Evolutionary conservation across 2,888 invertebrate species (phyloP).

Genomic region (Agrilus biguttatus): DNA sequence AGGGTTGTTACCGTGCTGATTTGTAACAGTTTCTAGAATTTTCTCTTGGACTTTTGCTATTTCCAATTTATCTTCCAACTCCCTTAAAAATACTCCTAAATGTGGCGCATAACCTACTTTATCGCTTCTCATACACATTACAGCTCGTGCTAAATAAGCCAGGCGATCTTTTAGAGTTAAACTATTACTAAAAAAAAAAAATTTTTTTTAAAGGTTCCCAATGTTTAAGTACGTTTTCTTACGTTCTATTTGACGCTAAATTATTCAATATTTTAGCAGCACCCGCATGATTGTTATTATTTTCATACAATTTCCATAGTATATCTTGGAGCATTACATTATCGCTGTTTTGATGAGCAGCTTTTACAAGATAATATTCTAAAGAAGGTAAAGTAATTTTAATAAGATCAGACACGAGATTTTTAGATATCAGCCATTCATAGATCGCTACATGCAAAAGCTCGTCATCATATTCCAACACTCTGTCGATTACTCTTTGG

Average conservation of each 20-base stretch:
- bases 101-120: slow-evolving; percentile 56
- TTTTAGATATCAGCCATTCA: slow-evolving; percentile 78
- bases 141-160: slow-evolving; percentile 82
- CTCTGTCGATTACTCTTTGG: slow-evolving; percentile 47
- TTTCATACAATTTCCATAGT: slow-evolving; percentile 93
- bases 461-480: slow-evolving; percentile 64
- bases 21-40: slow-evolving; percentile 51
- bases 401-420: slow-evolving; percentile 55
- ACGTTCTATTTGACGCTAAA: slow-evolving; percentile 59
- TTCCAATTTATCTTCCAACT: slow-evolving; percentile 86
- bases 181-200: slow-evolving; percentile 40
- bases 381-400: slow-evolving; percentile 54
- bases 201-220: too few relatives aligned
- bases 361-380: slow-evolving; percentile 58
- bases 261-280: slow-evolving; percentile 84
- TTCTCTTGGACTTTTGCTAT: slow-evolving; percentile 72
- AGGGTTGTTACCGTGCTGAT: slow-evolving; percentile 25
- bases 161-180: slow-evolving; percentile 68
- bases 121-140: slow-evolving; percentile 89
- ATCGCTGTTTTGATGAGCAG: slow-evolving; percentile 41
- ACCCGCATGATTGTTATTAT: slow-evolving; percentile 77
- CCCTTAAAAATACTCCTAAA: slow-evolving; percentile 67
- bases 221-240: background rate
- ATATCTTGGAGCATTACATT: slow-evolving; percentile 49
- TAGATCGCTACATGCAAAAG: slow-evolving; percentile 82